These are phyloP conservation scores for Ericerus pela DNA, from an alignment of 1,140 invertebrate species.

Conservation along the genomic window DNA sequence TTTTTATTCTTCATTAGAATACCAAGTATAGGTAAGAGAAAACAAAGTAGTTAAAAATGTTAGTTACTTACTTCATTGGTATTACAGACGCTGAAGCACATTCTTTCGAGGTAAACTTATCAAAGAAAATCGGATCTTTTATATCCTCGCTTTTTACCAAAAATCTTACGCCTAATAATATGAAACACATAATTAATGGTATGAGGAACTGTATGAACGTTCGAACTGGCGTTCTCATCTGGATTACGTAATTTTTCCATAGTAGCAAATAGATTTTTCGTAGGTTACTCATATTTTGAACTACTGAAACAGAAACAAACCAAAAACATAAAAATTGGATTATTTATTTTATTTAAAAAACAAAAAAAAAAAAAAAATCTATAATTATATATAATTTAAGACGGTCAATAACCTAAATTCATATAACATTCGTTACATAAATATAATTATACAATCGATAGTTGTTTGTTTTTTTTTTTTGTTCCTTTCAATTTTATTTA, in stretches of 20 bases:
- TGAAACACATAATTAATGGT: background rate
- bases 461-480: too few relatives aligned
- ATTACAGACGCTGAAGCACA: background rate
- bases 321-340: too few relatives aligned
- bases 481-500: too few relatives aligned
- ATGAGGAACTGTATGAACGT: background rate
- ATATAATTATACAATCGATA: too few relatives aligned
- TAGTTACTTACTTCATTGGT: background rate
- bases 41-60: background rate
- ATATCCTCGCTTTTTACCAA: background rate
- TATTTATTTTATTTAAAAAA: too few relatives aligned
- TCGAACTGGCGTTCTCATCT: background rate
- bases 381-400: too few relatives aligned
- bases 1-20: too few relatives aligned
- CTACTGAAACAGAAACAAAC: too few relatives aligned
- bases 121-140: background rate
- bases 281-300: background rate
- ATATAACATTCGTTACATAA: too few relatives aligned
- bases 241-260: slow-evolving; percentile 6
- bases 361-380: too few relatives aligned
- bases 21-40: too few relatives aligned
- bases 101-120: background rate
- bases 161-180: slow-evolving; percentile 4
- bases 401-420: too few relatives aligned
- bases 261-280: slow-evolving; percentile 2